These are phyloP conservation scores for Drosophila paracracens DNA, from an alignment of 2,888 invertebrate genomes.

Conservation along the genomic window DNA sequence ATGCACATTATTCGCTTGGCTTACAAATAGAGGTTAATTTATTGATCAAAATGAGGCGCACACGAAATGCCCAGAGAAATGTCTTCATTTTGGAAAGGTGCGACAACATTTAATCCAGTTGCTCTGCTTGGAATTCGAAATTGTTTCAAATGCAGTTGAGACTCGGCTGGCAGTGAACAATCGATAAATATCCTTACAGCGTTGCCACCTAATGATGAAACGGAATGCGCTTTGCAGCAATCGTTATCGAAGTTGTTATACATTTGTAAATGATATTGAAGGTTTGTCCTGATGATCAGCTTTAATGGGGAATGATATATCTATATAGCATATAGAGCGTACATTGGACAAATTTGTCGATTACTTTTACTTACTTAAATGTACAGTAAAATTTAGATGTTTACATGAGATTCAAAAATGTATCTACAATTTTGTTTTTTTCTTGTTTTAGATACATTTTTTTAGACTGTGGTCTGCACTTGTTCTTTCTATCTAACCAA, in stretches of 20 bases:
- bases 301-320: neutral
- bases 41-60: constrained; percentile 59
- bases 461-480: neutral
- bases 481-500: neutral
- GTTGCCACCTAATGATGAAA: constrained; percentile 2
- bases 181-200: neutral
- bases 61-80: constrained; percentile 42
- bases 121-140: neutral
- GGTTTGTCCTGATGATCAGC: neutral
- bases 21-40: constrained; percentile 77
- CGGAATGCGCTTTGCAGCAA: neutral
- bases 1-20: constrained; percentile 74
- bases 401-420: neutral
- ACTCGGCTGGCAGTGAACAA: neutral
- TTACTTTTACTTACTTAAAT: neutral
- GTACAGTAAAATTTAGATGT: neutral
- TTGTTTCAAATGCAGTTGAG: neutral
- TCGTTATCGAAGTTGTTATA: neutral
- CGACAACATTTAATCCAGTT: neutral
- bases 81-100: constrained; percentile 15
- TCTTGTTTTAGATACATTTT: neutral
- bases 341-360: neutral
- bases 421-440: neutral
- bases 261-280: neutral
- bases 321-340: accelerated